Percentiles rank a stretch among this genome's conserved stretches.
These are phyloP conservation scores for Listronotus bonariensis DNA, from an alignment of 1,140 invertebrate species.

Conservation along the genomic window DNA sequence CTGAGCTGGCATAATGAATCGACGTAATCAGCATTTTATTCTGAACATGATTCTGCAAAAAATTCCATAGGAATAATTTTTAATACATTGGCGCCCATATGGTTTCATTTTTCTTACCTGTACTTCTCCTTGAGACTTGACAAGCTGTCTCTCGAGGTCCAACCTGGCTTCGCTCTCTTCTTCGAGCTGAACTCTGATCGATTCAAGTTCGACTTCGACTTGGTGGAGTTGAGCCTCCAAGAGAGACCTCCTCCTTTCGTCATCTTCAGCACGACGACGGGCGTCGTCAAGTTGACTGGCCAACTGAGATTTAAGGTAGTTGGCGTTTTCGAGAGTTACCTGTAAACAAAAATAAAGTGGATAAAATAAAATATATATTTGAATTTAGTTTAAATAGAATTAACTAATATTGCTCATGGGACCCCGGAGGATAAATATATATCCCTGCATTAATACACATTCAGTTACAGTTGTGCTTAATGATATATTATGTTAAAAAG, in stretches of 20 bases:
- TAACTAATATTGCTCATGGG: too few species aligned
- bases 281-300: conserved; percentile 90
- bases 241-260: conserved; percentile 87
- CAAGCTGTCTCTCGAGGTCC: conserved; percentile 92
- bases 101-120: conserved; percentile 55
- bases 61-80: too few species aligned
- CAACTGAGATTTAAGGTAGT: conserved; percentile 87
- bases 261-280: conserved; percentile 90
- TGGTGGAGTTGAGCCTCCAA: conserved; percentile 87
- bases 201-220: conserved; percentile 91
- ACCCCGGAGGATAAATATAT: too few species aligned
- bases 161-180: conserved; percentile 94
- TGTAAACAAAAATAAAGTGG: conserved; percentile 8
- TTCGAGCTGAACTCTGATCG: conserved; percentile 88
- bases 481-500: too few species aligned
- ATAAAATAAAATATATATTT: too few species aligned
- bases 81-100: too few species aligned
- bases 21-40: too few species aligned
- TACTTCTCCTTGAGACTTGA: conserved; percentile 88
- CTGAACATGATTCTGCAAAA: too few species aligned
- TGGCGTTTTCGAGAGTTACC: conserved; percentile 88
- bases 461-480: too few species aligned
- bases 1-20: too few species aligned
- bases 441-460: too few species aligned
- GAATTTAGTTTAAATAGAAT: too few species aligned